These are phyloP conservation scores for Montipora capitata DNA, from an alignment of 92 coral and sea anemone species.

Conservation along the genomic window DNA sequence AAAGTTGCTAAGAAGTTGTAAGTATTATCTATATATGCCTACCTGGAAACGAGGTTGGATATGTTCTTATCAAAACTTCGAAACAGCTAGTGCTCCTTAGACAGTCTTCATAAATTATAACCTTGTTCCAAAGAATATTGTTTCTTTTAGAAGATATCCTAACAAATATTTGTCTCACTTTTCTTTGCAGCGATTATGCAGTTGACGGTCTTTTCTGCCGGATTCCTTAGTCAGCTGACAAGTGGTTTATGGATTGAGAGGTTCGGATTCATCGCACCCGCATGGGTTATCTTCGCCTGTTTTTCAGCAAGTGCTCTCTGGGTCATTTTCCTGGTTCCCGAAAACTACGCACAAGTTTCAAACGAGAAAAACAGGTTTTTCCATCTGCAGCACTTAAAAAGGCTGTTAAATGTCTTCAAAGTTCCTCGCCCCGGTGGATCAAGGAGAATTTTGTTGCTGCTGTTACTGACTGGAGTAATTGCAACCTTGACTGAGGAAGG, in stretches of 20 bases:
- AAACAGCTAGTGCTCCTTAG: no score
- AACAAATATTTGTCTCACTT: neutral
- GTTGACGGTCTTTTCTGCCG: constrained; percentile 73
- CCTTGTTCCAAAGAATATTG: no score
- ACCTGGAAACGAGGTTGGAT: no score
- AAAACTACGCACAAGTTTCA: constrained; percentile 34
- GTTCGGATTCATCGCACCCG: constrained; percentile 80
- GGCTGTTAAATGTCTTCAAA: constrained; percentile 17
- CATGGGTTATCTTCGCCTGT: constrained; percentile 79
- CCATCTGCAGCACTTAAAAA: constrained; percentile 14
- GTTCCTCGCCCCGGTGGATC: constrained; percentile 10
- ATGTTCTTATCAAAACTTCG: no score
- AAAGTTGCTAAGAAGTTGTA: no score
- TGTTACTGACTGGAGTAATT: constrained; percentile 52
- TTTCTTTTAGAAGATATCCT: no score
- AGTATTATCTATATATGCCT: no score
- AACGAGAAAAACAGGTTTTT: constrained; percentile 43
- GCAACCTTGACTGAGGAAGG: constrained; percentile 64
- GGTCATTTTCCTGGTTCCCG: constrained; percentile 78
- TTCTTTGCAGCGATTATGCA: constrained; percentile 74
- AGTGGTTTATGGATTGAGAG: constrained; percentile 84
- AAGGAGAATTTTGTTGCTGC: constrained; percentile 37
- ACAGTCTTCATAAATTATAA: no score
- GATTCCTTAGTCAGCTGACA: constrained; percentile 85
- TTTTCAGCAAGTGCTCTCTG: constrained; percentile 50